A percentile compares a stretch with the other conserved stretches of the same genome.
Conservation (phyloP, 2,888 invertebrate species). For the Hirtodrosophila alboralis region DNA sequence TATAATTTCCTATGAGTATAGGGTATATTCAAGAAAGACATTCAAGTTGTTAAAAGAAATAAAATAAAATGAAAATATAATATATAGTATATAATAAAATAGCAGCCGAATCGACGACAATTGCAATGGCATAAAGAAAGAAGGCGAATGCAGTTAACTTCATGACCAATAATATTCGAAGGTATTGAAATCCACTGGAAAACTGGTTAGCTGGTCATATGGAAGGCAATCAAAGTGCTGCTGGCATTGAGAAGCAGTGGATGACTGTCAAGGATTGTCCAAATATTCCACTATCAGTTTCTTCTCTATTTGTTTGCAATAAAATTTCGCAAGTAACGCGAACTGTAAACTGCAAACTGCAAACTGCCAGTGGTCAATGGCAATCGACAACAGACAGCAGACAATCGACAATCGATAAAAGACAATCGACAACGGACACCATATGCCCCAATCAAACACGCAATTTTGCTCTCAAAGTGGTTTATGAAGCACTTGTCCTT, state of each 20-base stretch:
- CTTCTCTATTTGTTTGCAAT: conserved; percentile 13
- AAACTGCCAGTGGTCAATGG: conserved; percentile 33
- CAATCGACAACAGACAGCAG: conserved; percentile 33
- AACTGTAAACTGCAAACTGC: conserved; percentile 14
- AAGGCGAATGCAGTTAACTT: conserved; percentile 25
- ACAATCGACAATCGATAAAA: conserved; percentile 31
- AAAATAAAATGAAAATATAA: background rate
- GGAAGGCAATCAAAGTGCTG: conserved; percentile 39
- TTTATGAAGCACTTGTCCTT: conserved; percentile 28
- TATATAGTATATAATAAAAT: conserved; percentile 46
- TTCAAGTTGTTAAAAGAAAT: conserved; percentile 29
- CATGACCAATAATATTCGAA: conserved; percentile 19
- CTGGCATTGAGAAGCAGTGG: conserved; percentile 17
- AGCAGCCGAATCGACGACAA: conserved; percentile 16
- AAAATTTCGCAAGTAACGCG: conserved; percentile 15
- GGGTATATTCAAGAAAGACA: conserved; percentile 15
- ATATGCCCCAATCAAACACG: conserved; percentile 25
- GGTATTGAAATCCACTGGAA: conserved; percentile 19
- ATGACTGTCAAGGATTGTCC: conserved; percentile 40
- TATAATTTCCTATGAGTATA: background rate
- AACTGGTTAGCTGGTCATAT: conserved; percentile 17
- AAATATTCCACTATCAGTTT: conserved; percentile 26
- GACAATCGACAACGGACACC: conserved; percentile 28
- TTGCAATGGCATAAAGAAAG: conserved; percentile 8
- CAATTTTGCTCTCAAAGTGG: conserved; percentile 41